Evolutionary conservation across 2,888 invertebrate genomes (phyloP), one percentile per base, ranked within the genome.

Genomic region (Allophyes oxyacanthae): DNA sequence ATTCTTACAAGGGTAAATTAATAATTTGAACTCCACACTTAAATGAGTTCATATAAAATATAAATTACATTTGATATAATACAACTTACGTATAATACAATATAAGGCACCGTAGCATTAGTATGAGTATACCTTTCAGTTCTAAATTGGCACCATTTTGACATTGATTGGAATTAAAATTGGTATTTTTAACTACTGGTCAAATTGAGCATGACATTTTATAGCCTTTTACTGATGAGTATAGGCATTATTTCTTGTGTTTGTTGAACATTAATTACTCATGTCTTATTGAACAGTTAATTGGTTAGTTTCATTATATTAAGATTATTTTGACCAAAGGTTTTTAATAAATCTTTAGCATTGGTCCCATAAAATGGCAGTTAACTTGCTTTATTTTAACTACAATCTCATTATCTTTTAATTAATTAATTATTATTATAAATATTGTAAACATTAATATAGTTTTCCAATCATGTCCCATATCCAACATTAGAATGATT

Each of bases 51-150:
- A 59, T 78, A 77, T 69, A 72, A 83, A 84, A 84, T 86, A 91
- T 92, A 91, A 92, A 91, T 91, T 89, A 91, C 79, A 89, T 79
- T 84, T 82, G 79, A 85, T 86, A 86, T 79, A 78, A 85, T 87
- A 77, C 83, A 83, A 77, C 58, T 82, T 82, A 82, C 81, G 78
- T 88, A 85, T 87, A 80, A 83, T 85, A 89, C 85, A 87, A 78
- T 73, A 75, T 83, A 89, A 90, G 92, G 91, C 92, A 91, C 91
- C 90, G 78, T 79, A 79, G 76, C 28, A 28, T 77, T 63, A 75
- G 67, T 75, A 78, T 85, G 88, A 89, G 88, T 89, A 87, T 86
- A 86, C 77, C 74, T 64, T 77, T 84, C 82, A 85, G 82, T 82
- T 82, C 79, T 77, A 79, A 64, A 61, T 70, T 68, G 67, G 66